Conservation (phyloP, 92 coral and sea anemone species). For the Phenganax subtilis region DNA sequence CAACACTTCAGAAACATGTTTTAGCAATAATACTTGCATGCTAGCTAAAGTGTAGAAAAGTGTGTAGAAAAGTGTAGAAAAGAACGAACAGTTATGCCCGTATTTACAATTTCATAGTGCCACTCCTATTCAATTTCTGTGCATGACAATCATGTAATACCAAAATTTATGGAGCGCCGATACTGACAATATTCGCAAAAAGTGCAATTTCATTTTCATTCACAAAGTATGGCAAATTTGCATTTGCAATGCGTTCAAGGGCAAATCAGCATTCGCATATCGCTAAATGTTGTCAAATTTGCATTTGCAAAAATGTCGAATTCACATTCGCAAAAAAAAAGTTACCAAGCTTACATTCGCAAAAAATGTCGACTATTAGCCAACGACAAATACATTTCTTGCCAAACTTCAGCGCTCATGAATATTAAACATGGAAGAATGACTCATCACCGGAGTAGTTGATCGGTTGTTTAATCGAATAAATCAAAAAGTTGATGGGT, state of each 20-base stretch:
- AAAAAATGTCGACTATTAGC: not conserved
- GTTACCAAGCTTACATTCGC: not conserved
- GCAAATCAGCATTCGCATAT: not conserved
- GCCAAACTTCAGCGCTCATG: not conserved
- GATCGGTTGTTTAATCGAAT: not conserved
- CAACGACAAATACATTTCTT: not conserved
- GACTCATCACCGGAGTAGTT: conserved; percentile 8
- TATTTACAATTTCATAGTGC: too few species aligned
- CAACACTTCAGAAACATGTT: too few species aligned
- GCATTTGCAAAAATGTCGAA: not conserved
- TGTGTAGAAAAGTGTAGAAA: too few species aligned
- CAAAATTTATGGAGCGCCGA: not conserved
- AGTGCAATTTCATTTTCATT: not conserved
- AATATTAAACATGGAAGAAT: conserved; percentile 26
- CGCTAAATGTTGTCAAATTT: not conserved
- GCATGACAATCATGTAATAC: too few species aligned
- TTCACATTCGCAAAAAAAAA: not conserved
- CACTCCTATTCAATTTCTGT: too few species aligned
- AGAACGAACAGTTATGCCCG: too few species aligned
- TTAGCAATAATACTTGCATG: too few species aligned
- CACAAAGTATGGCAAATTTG: not conserved
- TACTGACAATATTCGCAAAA: conserved; percentile 5
- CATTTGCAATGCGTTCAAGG: not conserved
- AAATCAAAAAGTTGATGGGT: conserved; percentile 1
- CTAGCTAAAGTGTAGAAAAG: too few species aligned